phyloP scores from a whole-genome alignment of 2,113 vertebrate genomes.

The Psettodes erumei region DNA sequence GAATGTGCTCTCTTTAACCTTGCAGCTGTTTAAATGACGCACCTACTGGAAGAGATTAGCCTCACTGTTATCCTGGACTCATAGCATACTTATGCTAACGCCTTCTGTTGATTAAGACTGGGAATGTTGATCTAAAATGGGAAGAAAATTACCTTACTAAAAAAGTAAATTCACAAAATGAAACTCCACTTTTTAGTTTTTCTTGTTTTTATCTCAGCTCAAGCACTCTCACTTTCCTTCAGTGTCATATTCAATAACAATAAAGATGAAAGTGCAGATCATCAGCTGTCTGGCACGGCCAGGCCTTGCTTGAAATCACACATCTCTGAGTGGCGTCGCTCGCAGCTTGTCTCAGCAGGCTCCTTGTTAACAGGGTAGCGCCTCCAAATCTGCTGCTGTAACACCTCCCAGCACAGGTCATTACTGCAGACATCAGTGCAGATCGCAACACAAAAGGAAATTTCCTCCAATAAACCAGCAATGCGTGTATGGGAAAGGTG shows the following conservation, averaged over 20 bases:
- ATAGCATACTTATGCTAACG: not conserved
- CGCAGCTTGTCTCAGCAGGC: constrained; percentile 72
- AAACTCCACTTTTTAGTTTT: constrained; percentile 2
- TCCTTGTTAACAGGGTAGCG: constrained; percentile 76
- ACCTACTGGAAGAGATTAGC: not conserved
- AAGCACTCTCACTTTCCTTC: constrained; percentile 12
- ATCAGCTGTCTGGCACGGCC: constrained; percentile 52
- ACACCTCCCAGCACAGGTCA: constrained; percentile 72
- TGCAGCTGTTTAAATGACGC: not conserved
- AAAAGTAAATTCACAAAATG: constrained; percentile 1
- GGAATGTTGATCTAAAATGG: no score
- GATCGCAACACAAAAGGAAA: constrained; percentile 32
- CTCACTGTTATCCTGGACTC: not conserved
- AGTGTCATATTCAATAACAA: constrained; percentile 47
- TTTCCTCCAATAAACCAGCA: constrained; percentile 53
- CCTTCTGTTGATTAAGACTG: not conserved
- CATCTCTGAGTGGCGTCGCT: constrained; percentile 46
- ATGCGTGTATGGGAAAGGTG: not conserved
- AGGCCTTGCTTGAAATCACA: constrained; percentile 66
- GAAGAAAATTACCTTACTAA: no score
- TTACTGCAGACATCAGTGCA: constrained; percentile 45
- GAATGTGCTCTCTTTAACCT: not conserved
- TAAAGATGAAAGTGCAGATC: constrained; percentile 41
- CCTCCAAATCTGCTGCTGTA: constrained; percentile 75
- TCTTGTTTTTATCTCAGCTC: not conserved